Base-by-base conservation (phyloP, 2,113 vertebrate genomes). In the Tenrec ecaudatus region DNA sequence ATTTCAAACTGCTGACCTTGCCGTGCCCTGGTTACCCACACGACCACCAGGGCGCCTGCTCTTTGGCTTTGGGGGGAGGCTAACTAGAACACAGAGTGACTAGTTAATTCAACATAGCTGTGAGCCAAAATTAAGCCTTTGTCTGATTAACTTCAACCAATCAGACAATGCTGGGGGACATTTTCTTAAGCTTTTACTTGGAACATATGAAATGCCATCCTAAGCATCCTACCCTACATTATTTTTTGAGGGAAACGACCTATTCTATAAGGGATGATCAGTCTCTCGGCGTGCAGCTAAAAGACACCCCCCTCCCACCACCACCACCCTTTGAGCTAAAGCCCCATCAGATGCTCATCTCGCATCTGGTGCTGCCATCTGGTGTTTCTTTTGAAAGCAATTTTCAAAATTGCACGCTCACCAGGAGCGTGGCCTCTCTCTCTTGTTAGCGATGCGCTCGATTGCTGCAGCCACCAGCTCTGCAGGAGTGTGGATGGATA, bases 321-420 rank as follows among this genome's bases (percentile, higher is more conserved):
- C 36, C 79, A 79, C 5, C 29, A n/a, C 62, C 29, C 0, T 0
- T 94, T 90, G 83, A 94, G 80, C 64, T 80, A 38, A 95, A 96
- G 77, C 62, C 58, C 62, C 82, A 60, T 90, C 90, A 92, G 80
- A 88, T 3, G 0, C 29, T 15, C 93, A 93, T 85, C 87, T 57
- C 94, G 88, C 68, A 95, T 97, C 96, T 90, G 64, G 64, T 98
- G 96, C 98, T 98, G 97, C 97, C 97, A 98, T 96, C 98, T 98
- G 96, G 95, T 97, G 97, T 97, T 98, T 97, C 62, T 90, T 93
- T 93, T 96, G 97, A 92, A 87, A 94, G 73, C 76, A n/a, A 82
- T 92, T 88, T 78, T 86, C 31, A n/a, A n/a, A n/a, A n/a, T 31
- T 84, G 3, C 1, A 27, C 69, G 25, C 22, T 25, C 38, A 79